Base-by-base conservation (phyloP, 2,888 invertebrate genomes). In the Drosophila testacea region DNA sequence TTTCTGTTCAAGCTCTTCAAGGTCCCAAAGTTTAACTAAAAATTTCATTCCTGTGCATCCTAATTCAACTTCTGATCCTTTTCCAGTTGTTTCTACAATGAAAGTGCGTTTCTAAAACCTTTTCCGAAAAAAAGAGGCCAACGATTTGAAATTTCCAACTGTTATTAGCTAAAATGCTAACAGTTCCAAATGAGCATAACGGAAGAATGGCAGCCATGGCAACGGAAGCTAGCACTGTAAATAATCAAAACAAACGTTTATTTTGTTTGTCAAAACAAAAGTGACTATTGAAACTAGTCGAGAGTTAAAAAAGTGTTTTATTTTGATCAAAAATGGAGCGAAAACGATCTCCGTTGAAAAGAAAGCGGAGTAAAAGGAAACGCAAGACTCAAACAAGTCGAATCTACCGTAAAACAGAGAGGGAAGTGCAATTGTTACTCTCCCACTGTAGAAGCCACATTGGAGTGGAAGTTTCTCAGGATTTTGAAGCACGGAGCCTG, bases 341-440 rank as follows among this genome's bases (percentile, higher is more conserved):
- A 0, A 32, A 39, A 22, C 1, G 2, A 9, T 27, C 22, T 7
- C 6, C 61, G 1, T 1, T 11, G 4, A 62, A 16, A 22, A 47
- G 27, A n/a, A 76, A 65, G 7, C 36, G 54, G 16, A 67, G 10
- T 42, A 79, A 65, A 34, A 80, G 56, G 50, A 73, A 72, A 27
- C 76, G 48, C 3, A 91, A 92, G 67, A 86, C 89, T 7, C 89
- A 88, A 38, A 79, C 91, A 6, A 88, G 90, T 0, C 88, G 81
- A 6, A 74, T 85, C 4, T 92, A 90, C 59, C 83, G 88, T 0
- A 74, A 80, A 50, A 85, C 82, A 4, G 92, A 92, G 66, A 73
- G 64, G 5, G 91, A 92, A 61, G 89, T 92, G 5, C 74, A 83
- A 32, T 56, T 57, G 0, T 65, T 92, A 46, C 65, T 92, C 36